phyloP scores from a whole-genome alignment of 2,888 invertebrate genomes.

The Diaprepes abbreviatus region DNA sequence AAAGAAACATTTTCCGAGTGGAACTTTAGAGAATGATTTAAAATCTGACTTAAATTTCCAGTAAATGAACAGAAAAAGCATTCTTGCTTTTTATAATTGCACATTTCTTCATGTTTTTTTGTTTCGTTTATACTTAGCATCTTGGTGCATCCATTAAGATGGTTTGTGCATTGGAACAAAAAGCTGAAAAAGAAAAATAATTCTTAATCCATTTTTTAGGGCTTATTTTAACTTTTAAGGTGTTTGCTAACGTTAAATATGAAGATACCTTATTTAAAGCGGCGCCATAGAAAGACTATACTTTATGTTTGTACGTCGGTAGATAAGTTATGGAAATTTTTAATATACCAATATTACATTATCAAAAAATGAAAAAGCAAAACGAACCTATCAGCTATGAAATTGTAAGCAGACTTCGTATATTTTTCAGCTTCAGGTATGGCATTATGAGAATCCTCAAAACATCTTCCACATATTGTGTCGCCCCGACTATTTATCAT shows the following conservation, averaged over 20 bases:
- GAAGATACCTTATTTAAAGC: too few relatives aligned
- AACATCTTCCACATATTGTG: neutral
- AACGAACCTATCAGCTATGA: neutral
- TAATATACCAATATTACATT: too few relatives aligned
- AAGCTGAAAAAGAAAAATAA: neutral
- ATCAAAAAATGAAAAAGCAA: neutral
- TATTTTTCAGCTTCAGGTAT: neutral
- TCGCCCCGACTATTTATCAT: neutral
- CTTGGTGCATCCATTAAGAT: neutral
- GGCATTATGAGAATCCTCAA: neutral
- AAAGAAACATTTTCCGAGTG: neutral
- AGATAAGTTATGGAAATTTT: too few relatives aligned
- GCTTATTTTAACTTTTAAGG: too few relatives aligned
- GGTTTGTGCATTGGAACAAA: constrained; percentile 3
- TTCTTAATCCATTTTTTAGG: neutral
- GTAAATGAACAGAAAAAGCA: constrained; percentile 6
- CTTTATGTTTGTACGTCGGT: too few relatives aligned
- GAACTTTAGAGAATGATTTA: neutral
- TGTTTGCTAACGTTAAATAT: too few relatives aligned
- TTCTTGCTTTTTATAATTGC: neutral
- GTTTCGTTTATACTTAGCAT: neutral
- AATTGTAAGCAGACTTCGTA: neutral
- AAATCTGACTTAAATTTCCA: neutral
- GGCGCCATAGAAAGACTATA: too few relatives aligned
- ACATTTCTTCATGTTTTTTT: neutral